phyloP scores from a whole-genome alignment of 1,140 invertebrate genomes.

The Cyrtorhinus lividipennis region DNA sequence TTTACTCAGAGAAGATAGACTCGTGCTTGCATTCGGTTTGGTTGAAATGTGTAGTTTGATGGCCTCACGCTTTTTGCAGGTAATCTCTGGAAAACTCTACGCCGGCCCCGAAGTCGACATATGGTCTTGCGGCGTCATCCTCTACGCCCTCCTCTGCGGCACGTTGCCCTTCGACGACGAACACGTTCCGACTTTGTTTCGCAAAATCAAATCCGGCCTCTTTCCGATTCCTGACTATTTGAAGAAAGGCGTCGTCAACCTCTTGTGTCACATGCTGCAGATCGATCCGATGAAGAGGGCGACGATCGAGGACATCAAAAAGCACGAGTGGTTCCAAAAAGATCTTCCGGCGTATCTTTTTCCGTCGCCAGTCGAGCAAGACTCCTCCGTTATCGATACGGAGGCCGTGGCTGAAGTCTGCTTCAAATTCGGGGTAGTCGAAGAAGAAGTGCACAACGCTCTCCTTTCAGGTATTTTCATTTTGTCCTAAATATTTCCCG shows the following conservation, averaged over 20 bases:
- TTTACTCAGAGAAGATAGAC: too few relatives aligned
- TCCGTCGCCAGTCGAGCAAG: constrained; percentile 80
- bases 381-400: constrained; percentile 93
- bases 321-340: constrained; percentile 98
- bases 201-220: constrained; percentile 97
- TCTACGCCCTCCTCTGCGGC: constrained; percentile 95
- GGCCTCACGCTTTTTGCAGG: constrained; percentile 39
- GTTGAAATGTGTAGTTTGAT: too few relatives aligned
- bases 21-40: too few relatives aligned
- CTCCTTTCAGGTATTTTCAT: constrained; percentile 49
- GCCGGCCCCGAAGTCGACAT: constrained; percentile 95
- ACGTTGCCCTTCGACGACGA: constrained; percentile 98
- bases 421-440: constrained; percentile 87
- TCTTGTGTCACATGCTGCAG: constrained; percentile 93
- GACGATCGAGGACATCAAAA: constrained; percentile 96
- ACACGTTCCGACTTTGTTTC: constrained; percentile 93
- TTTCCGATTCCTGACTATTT: constrained; percentile 98
- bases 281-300: constrained; percentile 97
- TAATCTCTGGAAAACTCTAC: constrained; percentile 97
- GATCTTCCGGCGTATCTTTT: constrained; percentile 93
- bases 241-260: constrained; percentile 86
- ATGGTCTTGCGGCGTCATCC: constrained; percentile 98
- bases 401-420: constrained; percentile 89
- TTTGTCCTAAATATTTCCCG: too few relatives aligned
- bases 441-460: constrained; percentile 85